These are phyloP conservation scores for Drosophila santomea DNA, from an alignment of 1,140 invertebrate species.

Conservation along the genomic window DNA sequence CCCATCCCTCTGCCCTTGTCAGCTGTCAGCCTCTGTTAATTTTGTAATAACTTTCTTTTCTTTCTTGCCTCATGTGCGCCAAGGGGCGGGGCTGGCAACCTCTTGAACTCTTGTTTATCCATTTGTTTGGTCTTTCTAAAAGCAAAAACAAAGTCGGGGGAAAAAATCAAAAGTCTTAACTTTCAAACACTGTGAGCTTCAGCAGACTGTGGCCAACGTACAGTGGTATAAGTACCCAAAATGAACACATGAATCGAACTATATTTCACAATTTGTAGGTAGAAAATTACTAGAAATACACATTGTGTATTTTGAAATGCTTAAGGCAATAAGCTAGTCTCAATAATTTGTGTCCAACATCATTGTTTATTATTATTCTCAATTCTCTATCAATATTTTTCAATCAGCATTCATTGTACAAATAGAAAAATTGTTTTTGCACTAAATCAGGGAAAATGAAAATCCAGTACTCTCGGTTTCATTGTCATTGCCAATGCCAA, in stretches of 20 bases:
- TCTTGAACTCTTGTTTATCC: slow-evolving; percentile 79
- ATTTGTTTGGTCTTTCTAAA: slow-evolving; percentile 70
- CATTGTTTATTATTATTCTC: no score
- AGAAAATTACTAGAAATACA: no score
- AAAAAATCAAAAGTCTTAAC: slow-evolving; percentile 77
- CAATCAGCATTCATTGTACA: no score
- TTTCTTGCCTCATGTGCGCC: slow-evolving; percentile 68
- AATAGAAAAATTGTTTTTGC: neutral
- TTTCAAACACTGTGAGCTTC: slow-evolving; percentile 56
- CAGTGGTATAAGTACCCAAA: slow-evolving; percentile 31
- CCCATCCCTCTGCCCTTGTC: slow-evolving; percentile 36
- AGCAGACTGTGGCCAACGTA: slow-evolving; percentile 58
- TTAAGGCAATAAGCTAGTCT: no score
- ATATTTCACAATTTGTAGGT: neutral
- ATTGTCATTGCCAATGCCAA: neutral
- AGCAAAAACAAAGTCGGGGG: slow-evolving; percentile 50
- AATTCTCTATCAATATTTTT: no score
- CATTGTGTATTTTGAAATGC: no score
- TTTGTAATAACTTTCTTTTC: slow-evolving; percentile 83
- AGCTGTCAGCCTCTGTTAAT: slow-evolving; percentile 71
- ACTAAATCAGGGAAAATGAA: neutral
- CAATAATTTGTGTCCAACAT: no score
- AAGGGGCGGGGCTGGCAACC: slow-evolving; percentile 47
- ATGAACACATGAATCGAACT: neutral
- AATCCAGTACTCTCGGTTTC: neutral